These are phyloP conservation scores for Montipora efflorescens DNA, from an alignment of 64 coral and sea anemone species.

Conservation along the genomic window DNA sequence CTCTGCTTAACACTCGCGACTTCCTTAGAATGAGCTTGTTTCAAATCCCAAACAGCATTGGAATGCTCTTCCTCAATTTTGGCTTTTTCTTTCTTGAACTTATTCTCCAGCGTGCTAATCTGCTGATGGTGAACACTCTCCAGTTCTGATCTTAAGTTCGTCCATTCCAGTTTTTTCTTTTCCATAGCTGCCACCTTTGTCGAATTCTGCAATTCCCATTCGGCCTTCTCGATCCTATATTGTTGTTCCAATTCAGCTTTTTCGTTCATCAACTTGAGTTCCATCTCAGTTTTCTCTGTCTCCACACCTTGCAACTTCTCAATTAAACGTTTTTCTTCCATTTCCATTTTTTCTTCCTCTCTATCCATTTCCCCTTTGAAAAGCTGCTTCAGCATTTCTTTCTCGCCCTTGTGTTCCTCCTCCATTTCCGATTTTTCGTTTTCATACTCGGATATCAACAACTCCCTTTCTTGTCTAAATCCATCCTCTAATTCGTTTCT, in stretches of 20 bases:
- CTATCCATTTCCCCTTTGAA: conserved; percentile 74
- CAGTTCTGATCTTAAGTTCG: conserved; percentile 69
- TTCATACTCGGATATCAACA: conserved; percentile 91
- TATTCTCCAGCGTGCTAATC: conserved; percentile 66
- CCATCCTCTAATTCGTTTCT: conserved; percentile 68
- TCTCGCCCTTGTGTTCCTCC: conserved; percentile 83
- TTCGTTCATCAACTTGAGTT: conserved; percentile 90
- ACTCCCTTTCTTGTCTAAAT: conserved; percentile 84
- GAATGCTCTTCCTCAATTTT: conserved; percentile 65
- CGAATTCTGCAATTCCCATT: conserved; percentile 76
- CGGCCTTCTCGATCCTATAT: conserved; percentile 86
- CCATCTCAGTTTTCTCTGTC: conserved; percentile 81
- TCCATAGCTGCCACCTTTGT: conserved; percentile 69
- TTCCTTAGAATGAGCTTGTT: conserved; percentile 90
- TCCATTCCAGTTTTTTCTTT: conserved; percentile 85
- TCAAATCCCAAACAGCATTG: conserved; percentile 87
- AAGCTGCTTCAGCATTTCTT: conserved; percentile 81
- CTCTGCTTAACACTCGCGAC: conserved; percentile 79
- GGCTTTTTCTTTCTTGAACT: conserved; percentile 78
- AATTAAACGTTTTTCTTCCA: conserved; percentile 54
- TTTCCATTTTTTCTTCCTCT: conserved; percentile 76
- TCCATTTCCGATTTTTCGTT: conserved; percentile 91
- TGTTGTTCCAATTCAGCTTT: conserved; percentile 92
- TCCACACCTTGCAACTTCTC: conserved; percentile 74
- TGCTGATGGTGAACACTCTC: conserved; percentile 77